A percentile compares a stretch with the other conserved stretches of the same genome.
Conservation (phyloP, 1,140 invertebrate species). For the Apolygus lucorum region DNA sequence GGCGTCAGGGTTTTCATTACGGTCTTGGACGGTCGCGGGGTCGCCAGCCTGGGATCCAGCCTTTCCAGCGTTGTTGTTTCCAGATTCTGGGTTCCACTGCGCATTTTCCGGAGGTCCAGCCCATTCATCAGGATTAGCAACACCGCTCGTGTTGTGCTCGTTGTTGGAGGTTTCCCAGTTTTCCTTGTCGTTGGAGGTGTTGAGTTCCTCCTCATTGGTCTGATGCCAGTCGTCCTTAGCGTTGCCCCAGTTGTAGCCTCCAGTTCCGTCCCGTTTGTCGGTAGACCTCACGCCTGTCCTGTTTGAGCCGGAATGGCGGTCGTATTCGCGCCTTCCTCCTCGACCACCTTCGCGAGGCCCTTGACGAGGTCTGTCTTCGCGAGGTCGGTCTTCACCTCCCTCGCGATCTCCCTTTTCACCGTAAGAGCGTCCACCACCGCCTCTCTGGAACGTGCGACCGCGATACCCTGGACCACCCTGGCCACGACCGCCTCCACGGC, state of each 20-base stretch:
- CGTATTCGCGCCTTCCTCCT: too few relatives aligned
- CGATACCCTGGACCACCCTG: slow-evolving; percentile 32
- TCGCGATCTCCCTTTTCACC: slow-evolving; percentile 36
- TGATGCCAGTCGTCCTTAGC: not conserved
- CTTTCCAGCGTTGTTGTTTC: slow-evolving; percentile 34
- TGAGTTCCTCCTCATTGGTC: not conserved
- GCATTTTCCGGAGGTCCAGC: not conserved
- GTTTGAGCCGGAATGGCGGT: slow-evolving; percentile 88
- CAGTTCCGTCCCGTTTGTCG: slow-evolving; percentile 88
- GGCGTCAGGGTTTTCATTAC: too few relatives aligned
- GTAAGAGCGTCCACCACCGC: slow-evolving; percentile 41
- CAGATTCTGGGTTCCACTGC: not conserved
- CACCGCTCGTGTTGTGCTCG: not conserved
- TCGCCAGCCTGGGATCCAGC: slow-evolving; percentile 38
- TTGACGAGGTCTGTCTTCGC: too few relatives aligned
- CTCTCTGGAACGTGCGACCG: slow-evolving; percentile 21
- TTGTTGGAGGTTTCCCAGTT: not conserved
- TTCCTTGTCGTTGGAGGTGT: not conserved
- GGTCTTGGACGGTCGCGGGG: too few relatives aligned
- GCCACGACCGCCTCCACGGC: slow-evolving; percentile 39
- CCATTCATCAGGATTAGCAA: not conserved
- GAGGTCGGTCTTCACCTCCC: too few relatives aligned
- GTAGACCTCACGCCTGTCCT: slow-evolving; percentile 88
- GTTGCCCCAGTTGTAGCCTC: slow-evolving; percentile 85
- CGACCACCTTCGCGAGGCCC: slow-evolving; percentile 63